Base-by-base conservation (phyloP, 2,113 vertebrate species). In the Alces alces region DNA sequence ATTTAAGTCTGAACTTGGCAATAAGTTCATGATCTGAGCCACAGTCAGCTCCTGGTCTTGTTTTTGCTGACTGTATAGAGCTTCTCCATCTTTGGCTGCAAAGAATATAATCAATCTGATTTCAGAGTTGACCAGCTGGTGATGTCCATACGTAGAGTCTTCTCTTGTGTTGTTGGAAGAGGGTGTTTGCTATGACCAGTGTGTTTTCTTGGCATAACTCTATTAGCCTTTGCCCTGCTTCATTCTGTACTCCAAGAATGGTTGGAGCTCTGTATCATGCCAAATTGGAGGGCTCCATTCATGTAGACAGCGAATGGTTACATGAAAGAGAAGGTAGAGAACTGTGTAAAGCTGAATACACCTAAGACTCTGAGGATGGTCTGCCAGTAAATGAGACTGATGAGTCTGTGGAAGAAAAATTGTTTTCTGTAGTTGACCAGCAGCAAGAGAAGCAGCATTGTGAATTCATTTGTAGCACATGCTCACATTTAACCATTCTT, bases 391-490 rank as follows among this genome's bases (percentile, higher is more conserved):
- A 98, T 57, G 99, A 99, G 92, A 99, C 98, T 57, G 99, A 99
- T 3, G 99, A 99, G 7, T 98, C 98, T 7, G 98, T 93, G 28
- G 98, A 99, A 6, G 99, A 99, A 95, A 99, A 99, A 97, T 98
- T 98, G 97, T 98, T 99, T 86, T 98, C 97, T 0, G 73, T 99
- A 73, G 98, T 99, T 61, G 99, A 6, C 98, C 99, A 91, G 98
- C 98, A 93, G 96, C 98, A 4, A 30, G 99, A 99, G 95, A 99
- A 99, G 95, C 99, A 99, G 99, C 99, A 99, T 98, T 99, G 99
- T 58, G 99, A 99, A 97, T 99, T 99, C 60, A 99, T 99, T 98
- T 99, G 99, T 97, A 99, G 99, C 98, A 99, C 99, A 5, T 99
- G 99, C 76, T 99, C 99, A 93, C 99, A 99, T 97, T 98, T 99